Percentiles rank a stretch among this genome's conserved stretches.
These are phyloP conservation scores for Leptocoma aspasia DNA, from an alignment of 2,113 vertebrate species.

Conservation along the genomic window DNA sequence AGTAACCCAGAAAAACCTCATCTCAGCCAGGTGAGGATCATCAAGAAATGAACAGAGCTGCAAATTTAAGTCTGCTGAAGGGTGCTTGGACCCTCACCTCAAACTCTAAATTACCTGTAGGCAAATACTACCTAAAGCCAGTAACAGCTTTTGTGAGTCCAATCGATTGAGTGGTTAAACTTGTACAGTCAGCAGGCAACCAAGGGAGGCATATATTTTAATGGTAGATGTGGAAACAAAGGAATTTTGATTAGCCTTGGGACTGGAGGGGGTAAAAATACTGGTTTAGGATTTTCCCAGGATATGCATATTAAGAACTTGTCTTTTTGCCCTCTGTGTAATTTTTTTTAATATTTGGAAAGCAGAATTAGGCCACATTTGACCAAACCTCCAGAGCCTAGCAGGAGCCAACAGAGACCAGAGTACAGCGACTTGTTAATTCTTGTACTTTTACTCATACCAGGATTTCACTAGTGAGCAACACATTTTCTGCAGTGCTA, in stretches of 20 bases:
- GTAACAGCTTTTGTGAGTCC: background rate
- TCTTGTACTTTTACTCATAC: conserved; percentile 5
- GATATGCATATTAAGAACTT: conserved; percentile 55
- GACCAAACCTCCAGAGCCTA: conserved; percentile 56
- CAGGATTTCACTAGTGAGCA: conserved; percentile 9
- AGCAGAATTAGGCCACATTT: conserved; percentile 56
- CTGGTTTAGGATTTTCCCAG: conserved; percentile 56
- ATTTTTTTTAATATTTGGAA: conserved; percentile 54
- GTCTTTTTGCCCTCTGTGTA: conserved; percentile 61
- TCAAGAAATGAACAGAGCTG: background rate
- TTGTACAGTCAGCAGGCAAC: conserved; percentile 41
- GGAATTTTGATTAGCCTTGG: conserved; percentile 57
- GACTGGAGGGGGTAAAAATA: conserved; percentile 46
- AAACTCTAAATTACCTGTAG: background rate
- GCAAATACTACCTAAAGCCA: background rate
- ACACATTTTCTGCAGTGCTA: background rate
- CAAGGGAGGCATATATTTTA: conserved; percentile 44
- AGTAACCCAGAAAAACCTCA: background rate
- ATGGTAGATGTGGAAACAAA: conserved; percentile 53
- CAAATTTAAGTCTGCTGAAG: background rate
- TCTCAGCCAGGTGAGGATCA: background rate
- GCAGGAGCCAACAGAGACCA: background rate
- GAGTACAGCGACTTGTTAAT: conserved; percentile 31
- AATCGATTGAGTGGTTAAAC: conserved; percentile 26
- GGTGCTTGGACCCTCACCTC: background rate